Percentiles rank a stretch among this genome's conserved stretches.
Evolutionary conservation across 2,888 invertebrate genomes (phyloP).

Genomic region (Caenorhabditis uteleia): DNA sequence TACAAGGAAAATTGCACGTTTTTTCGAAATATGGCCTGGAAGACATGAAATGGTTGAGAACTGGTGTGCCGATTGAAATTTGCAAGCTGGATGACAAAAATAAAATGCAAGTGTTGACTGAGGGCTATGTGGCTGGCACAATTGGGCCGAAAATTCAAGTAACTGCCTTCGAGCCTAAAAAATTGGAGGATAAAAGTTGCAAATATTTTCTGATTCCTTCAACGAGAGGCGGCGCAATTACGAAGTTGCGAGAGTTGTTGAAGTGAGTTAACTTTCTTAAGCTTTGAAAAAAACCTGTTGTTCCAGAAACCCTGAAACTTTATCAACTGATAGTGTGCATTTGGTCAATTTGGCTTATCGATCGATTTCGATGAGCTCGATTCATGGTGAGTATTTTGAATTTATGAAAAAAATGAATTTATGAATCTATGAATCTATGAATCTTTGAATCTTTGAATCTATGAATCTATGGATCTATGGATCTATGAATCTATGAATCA

Average conservation of each 20-base stretch:
- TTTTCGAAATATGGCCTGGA: not conserved
- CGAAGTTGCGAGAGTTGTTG: conserved; percentile 3
- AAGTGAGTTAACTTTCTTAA: not conserved
- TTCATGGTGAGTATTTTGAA: conserved; percentile 12
- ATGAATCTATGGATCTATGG: no score
- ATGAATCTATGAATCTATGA: no score
- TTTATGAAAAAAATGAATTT: not conserved
- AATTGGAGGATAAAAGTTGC: not conserved
- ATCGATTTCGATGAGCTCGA: conserved; percentile 23
- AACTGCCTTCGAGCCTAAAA: not conserved
- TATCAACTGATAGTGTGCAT: conserved; percentile 18
- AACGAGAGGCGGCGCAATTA: conserved; percentile 6
- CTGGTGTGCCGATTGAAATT: conserved; percentile 8
- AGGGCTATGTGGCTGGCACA: conserved; percentile 9
- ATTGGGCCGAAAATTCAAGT: not conserved
- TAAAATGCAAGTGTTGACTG: conserved; percentile 3
- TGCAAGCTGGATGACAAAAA: conserved; percentile 4
- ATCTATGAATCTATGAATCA: no score
- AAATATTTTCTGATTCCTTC: conserved; percentile 21
- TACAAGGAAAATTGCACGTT: conserved; percentile 2
- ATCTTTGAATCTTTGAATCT: no score
- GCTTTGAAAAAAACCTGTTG: not conserved
- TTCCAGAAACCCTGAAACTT: conserved; percentile 8
- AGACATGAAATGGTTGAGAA: conserved; percentile 8
- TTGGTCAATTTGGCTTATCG: conserved; percentile 27